A percentile compares a stretch with the other conserved stretches of the same genome.
phyloP scores from a whole-genome alignment of 37 sponge, comb jelly and placozoan genomes.

The Tethya wilhelma region DNA sequence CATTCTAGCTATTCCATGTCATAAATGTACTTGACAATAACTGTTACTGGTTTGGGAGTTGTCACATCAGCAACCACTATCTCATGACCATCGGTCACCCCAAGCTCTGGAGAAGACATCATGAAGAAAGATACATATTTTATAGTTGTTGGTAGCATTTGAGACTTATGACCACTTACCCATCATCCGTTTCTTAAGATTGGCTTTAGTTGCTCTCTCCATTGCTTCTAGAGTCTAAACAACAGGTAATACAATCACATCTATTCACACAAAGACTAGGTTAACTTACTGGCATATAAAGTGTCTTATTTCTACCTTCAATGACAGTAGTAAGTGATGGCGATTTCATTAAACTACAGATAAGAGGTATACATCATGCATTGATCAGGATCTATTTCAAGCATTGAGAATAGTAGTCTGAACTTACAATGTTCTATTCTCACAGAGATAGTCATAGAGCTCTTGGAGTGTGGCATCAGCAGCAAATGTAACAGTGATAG shows the following conservation, averaged over 20 bases:
- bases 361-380: not conserved
- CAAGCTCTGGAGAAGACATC: constrained; percentile 65
- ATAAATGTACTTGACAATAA: constrained; percentile 40
- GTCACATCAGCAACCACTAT: constrained; percentile 91
- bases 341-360: constrained; percentile 58
- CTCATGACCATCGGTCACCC: constrained; percentile 82
- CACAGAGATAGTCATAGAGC: constrained; percentile 82
- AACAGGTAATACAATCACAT: not conserved
- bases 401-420: too few relatives aligned
- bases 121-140: not conserved
- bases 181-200: constrained; percentile 77
- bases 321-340: constrained; percentile 86
- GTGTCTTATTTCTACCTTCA: constrained; percentile 82
- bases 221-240: constrained; percentile 61
- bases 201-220: constrained; percentile 79
- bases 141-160: too few relatives aligned
- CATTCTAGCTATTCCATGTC: constrained; percentile 65
- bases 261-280: not conserved
- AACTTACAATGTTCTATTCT: constrained; percentile 73
- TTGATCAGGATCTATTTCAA: not conserved
- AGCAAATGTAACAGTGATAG: constrained; percentile 69
- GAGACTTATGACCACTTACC: constrained; percentile 25
- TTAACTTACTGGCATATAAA: constrained; percentile 86
- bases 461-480: constrained; percentile 81
- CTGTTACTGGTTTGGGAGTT: constrained; percentile 63